Evolutionary conservation across 2,888 invertebrate genomes (phyloP).

Genomic region (Atethmia centrago): DNA sequence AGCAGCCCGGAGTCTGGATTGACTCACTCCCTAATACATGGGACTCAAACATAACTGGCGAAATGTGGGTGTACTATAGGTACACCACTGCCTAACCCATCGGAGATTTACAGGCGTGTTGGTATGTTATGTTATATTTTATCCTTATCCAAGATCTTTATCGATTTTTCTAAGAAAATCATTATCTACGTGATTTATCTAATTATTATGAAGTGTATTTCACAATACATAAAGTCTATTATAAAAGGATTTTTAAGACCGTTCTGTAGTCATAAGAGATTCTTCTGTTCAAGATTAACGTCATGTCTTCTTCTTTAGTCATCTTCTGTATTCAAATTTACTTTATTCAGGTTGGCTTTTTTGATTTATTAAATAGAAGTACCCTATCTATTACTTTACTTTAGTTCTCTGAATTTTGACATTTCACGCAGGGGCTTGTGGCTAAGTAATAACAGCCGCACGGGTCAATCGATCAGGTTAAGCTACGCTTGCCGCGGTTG

Average conservation of each 20-base stretch:
- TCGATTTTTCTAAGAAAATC: slow-evolving; percentile 8
- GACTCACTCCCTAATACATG: background rate
- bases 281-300: background rate
- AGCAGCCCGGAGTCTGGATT: background rate
- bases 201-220: background rate
- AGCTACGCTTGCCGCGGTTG: too few species aligned
- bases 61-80: too few species aligned
- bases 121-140: background rate
- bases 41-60: background rate
- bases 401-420: background rate
- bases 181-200: slow-evolving; percentile 15
- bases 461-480: too few species aligned
- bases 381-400: background rate
- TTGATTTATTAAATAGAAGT: background rate
- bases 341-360: slow-evolving; percentile 48
- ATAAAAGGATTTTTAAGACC: slow-evolving; percentile 29
- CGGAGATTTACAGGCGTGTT: background rate
- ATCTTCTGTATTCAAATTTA: slow-evolving; percentile 47
- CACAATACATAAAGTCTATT: slow-evolving; percentile 11
- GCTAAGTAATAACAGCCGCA: too few species aligned
- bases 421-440: too few species aligned
- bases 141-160: slow-evolving; percentile 21
- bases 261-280: slow-evolving; percentile 16
- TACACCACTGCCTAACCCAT: background rate
- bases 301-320: slow-evolving; percentile 24